Conservation (phyloP, 1,140 invertebrate species). For the Sycobia sp. region DNA sequence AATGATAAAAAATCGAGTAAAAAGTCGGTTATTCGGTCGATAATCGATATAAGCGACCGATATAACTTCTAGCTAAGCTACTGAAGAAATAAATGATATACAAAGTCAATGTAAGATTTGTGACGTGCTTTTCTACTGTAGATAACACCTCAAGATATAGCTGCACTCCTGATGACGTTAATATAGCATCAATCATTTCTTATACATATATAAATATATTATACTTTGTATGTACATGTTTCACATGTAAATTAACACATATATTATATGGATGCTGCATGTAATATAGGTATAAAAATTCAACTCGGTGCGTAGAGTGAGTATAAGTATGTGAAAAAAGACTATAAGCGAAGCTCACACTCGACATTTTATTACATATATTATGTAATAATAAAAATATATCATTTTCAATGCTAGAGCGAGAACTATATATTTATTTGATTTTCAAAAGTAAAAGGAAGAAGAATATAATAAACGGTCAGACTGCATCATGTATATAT, state of each 20-base stretch:
- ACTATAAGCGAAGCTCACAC: not conserved
- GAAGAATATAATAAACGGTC: not conserved
- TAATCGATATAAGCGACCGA: too few species aligned
- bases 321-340: not conserved
- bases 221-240: conserved; percentile 15
- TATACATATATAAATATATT: not conserved
- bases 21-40: too few species aligned
- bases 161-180: conserved; percentile 14
- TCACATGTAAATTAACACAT: not conserved
- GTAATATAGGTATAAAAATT: conserved; percentile 9
- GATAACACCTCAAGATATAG: conserved; percentile 17
- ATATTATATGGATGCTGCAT: conserved; percentile 19
- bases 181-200: not conserved
- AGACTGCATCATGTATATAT: conserved; percentile 18
- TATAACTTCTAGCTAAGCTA: too few species aligned
- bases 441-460: too few species aligned
- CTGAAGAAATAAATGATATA: too few species aligned
- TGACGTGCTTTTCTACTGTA: conserved; percentile 31
- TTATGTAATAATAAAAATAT: conserved; percentile 22
- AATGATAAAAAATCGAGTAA: conserved; percentile 29
- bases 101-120: conserved; percentile 35
- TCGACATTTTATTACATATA: conserved; percentile 5
- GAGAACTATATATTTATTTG: not conserved
- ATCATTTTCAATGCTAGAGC: not conserved
- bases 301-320: not conserved